Conservation (phyloP, 2,113 vertebrate species). For the Hypocryptadius cinnamomeus region DNA sequence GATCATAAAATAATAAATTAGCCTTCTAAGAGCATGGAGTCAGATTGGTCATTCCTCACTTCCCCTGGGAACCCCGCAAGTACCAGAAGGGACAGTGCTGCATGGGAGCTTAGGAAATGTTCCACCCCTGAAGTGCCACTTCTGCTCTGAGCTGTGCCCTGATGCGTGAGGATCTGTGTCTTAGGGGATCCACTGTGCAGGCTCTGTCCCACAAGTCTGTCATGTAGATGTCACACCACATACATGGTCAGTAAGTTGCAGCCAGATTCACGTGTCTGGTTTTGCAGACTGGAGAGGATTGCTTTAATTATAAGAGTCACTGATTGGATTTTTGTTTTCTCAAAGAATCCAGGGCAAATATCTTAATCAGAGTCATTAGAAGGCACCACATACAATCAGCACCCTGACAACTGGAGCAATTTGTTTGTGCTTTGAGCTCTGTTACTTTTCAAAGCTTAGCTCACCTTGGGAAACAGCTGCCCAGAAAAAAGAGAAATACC, state of each 20-base stretch:
- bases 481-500: neutral
- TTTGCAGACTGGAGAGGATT: neutral
- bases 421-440: neutral
- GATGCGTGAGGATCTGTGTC: neutral
- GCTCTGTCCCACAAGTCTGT: neutral
- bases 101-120: neutral
- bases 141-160: neutral
- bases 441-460: neutral
- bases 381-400: neutral
- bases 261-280: neutral
- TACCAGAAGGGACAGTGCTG: neutral
- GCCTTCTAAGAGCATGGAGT: no score
- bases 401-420: neutral
- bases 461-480: neutral
- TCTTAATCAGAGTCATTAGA: neutral
- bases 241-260: accelerated
- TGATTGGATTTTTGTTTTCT: neutral
- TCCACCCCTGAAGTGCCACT: neutral
- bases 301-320: neutral
- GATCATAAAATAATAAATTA: no score
- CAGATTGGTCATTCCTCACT: no score
- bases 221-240: neutral
- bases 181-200: accelerated
- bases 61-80: no score
- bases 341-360: neutral